phyloP scores from a whole-genome alignment of 1,140 invertebrate genomes.

The Coelopa frigida region DNA sequence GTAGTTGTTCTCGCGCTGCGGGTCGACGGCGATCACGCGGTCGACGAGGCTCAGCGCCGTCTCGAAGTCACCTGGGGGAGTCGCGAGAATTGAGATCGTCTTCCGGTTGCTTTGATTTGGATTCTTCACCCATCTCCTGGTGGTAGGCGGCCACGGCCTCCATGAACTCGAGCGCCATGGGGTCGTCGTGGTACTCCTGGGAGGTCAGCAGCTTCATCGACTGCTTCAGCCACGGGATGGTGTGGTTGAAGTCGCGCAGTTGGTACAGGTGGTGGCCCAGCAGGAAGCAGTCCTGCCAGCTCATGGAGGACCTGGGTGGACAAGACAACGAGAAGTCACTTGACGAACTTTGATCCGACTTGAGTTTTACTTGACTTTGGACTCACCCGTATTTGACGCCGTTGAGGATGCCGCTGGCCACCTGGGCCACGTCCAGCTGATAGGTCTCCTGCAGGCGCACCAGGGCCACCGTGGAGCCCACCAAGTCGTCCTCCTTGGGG shows the following conservation, averaged over 20 bases:
- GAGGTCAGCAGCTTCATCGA: conserved; percentile 47
- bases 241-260: conserved; percentile 85
- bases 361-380: neutral
- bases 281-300: conserved; percentile 91
- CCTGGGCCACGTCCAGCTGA: conserved; percentile 75
- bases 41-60: conserved; percentile 81
- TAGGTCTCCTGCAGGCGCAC: conserved; percentile 95
- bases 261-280: conserved; percentile 90
- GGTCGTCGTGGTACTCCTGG: conserved; percentile 21
- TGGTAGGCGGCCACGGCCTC: conserved; percentile 42
- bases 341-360: neutral
- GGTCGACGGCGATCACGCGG: conserved; percentile 74
- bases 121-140: conserved; percentile 65
- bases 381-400: conserved; percentile 74
- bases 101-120: neutral
- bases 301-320: conserved; percentile 50
- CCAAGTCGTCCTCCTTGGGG: conserved; percentile 80
- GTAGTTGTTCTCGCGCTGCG: conserved; percentile 68
- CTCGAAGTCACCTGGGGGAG: conserved; percentile 55
- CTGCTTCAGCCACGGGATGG: conserved; percentile 89
- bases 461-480: conserved; percentile 86
- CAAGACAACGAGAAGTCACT: neutral
- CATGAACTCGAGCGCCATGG: conserved; percentile 30
- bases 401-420: conserved; percentile 82
- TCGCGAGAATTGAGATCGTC: neutral